Conservation (phyloP, 2,888 invertebrate species). For the Zaprionus bogoriensis region DNA sequence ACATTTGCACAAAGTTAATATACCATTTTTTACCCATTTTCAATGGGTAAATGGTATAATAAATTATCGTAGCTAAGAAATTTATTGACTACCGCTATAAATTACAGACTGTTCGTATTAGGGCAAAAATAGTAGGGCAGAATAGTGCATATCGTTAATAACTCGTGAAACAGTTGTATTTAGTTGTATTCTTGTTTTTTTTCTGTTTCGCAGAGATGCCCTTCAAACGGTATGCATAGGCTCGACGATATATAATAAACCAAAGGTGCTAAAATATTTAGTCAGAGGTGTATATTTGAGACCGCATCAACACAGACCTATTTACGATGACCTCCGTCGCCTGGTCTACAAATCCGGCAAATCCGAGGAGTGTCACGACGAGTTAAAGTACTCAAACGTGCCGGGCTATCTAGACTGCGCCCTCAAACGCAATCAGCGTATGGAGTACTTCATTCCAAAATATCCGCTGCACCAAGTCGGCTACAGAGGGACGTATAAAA, state of each 20-base stretch:
- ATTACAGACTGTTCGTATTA: too few relatives aligned
- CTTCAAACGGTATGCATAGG: not conserved
- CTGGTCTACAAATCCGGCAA: not conserved
- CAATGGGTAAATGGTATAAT: too few relatives aligned
- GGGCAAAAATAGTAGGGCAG: too few relatives aligned
- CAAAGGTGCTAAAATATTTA: not conserved
- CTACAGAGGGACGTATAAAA: not conserved
- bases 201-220: not conserved
- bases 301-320: not conserved
- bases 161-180: too few relatives aligned
- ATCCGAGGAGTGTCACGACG: conserved; percentile 25
- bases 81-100: too few relatives aligned
- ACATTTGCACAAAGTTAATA: too few relatives aligned
- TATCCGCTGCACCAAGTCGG: conserved; percentile 26
- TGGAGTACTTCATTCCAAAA: conserved; percentile 21
- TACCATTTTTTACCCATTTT: too few relatives aligned
- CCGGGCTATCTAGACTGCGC: conserved; percentile 5
- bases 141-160: too few relatives aligned
- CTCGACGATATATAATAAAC: conserved; percentile 17
- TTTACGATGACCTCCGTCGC: not conserved
- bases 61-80: too few relatives aligned
- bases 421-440: conserved; percentile 12
- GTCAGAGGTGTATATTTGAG: not conserved
- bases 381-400: not conserved
- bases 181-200: too few relatives aligned